phyloP scores from a whole-genome alignment of 2,113 vertebrate species.

The Clarias magur region DNA sequence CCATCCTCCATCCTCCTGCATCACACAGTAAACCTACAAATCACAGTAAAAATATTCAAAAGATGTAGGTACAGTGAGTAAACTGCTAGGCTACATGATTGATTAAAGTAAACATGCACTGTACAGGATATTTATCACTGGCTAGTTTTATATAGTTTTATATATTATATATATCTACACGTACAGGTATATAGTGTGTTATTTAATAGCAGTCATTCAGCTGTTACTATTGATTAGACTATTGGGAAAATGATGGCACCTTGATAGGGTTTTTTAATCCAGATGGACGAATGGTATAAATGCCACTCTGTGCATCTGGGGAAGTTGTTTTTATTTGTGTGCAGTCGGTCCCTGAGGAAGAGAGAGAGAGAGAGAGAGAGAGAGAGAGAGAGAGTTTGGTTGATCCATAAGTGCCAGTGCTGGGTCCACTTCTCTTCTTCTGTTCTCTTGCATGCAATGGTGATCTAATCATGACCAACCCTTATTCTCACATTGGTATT shows the following conservation, averaged over 20 bases:
- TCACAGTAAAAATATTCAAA: constrained; percentile 23
- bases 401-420: too few relatives aligned
- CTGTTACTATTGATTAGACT: too few relatives aligned
- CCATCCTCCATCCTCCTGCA: constrained; percentile 68
- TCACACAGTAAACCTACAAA: constrained; percentile 71
- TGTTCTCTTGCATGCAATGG: too few relatives aligned
- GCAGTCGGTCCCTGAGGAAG: constrained; percentile 44
- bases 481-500: too few relatives aligned
- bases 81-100: neutral
- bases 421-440: too few relatives aligned
- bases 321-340: constrained; percentile 54
- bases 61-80: neutral
- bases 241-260: constrained; percentile 46
- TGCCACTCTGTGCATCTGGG: constrained; percentile 56
- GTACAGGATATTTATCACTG: neutral
- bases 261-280: constrained; percentile 44
- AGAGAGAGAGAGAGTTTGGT: neutral
- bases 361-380: neutral
- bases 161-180: too few relatives aligned
- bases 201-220: neutral
- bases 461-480: too few relatives aligned
- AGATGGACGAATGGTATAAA: constrained; percentile 61
- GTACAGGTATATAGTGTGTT: neutral
- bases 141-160: too few relatives aligned
- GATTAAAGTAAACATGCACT: neutral